A percentile compares a stretch with the other conserved stretches of the same genome.
phyloP scores from a whole-genome alignment of 2,888 invertebrate genomes.

The Ligdia adustata region DNA sequence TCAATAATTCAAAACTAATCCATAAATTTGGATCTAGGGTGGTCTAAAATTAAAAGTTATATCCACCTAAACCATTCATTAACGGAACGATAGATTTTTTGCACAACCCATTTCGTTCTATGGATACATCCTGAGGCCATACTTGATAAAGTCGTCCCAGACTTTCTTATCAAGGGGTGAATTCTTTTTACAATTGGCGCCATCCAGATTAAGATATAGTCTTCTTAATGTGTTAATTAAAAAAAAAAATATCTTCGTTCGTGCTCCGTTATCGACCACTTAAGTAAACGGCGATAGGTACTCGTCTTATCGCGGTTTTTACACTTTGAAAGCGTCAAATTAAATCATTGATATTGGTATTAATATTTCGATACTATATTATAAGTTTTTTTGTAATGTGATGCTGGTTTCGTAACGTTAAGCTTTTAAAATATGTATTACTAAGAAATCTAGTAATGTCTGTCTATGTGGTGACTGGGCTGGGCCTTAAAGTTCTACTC shows the following conservation, averaged over 20 bases:
- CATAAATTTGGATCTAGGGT: constrained; percentile 45
- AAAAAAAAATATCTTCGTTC: constrained; percentile 67
- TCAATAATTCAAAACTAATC: neutral
- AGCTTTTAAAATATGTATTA: no score
- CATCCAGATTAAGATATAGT: constrained; percentile 79
- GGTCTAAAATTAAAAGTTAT: constrained; percentile 56
- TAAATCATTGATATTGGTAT: constrained; percentile 49
- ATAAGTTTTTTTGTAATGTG: neutral
- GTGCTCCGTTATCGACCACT: constrained; percentile 70
- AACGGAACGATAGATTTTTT: constrained; percentile 68
- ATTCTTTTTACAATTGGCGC: constrained; percentile 79
- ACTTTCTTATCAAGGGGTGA: constrained; percentile 71
- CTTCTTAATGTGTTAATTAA: constrained; percentile 81
- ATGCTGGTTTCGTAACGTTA: neutral
- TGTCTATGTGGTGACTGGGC: no score
- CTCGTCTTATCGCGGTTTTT: constrained; percentile 69
- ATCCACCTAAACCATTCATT: constrained; percentile 55
- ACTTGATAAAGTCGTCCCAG: constrained; percentile 67
- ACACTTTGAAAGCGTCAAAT: constrained; percentile 71
- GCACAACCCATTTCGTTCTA: constrained; percentile 56
- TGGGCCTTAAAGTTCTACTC: no score
- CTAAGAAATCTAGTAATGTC: no score
- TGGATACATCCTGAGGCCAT: constrained; percentile 61
- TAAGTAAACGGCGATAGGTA: constrained; percentile 65
- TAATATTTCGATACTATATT: constrained; percentile 45